Percentiles rank a stretch among this genome's conserved stretches.
phyloP scores from a whole-genome alignment of 2,888 invertebrate genomes.

The Yponomeuta cagnagella region DNA sequence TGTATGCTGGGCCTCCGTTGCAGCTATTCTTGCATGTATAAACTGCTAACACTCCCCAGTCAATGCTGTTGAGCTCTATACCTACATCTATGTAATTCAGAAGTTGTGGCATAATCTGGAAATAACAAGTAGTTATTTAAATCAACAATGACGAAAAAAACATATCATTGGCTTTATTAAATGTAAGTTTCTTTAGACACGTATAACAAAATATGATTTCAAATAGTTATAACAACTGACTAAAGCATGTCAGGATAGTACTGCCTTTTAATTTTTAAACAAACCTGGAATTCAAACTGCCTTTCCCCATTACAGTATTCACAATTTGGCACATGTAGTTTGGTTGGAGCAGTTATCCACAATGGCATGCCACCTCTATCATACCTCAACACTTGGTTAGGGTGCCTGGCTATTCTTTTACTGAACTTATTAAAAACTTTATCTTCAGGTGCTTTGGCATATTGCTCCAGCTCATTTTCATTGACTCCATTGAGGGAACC shows the following conservation, averaged over 20 bases:
- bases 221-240: too few species aligned
- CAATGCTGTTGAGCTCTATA: constrained; percentile 77
- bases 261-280: not conserved
- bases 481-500: constrained; percentile 78
- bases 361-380: constrained; percentile 85
- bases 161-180: too few species aligned
- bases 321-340: constrained; percentile 80
- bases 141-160: not conserved
- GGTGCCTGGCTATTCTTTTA: constrained; percentile 79
- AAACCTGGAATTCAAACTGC: constrained; percentile 92
- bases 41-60: constrained; percentile 92
- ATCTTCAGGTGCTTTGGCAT: constrained; percentile 81
- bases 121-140: constrained; percentile 21
- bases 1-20: constrained; percentile 78
- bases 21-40: constrained; percentile 93
- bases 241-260: too few species aligned
- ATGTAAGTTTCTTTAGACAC: too few species aligned
- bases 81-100: constrained; percentile 82
- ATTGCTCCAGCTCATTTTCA: constrained; percentile 82
- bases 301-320: constrained; percentile 83
- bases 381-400: constrained; percentile 90
- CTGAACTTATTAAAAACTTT: constrained; percentile 86
- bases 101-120: constrained; percentile 89
- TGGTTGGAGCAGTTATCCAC: constrained; percentile 83
- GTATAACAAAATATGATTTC: too few species aligned